Evolutionary conservation across 2,113 vertebrate species (phyloP).

Genomic region (Stegostoma tigrinum): DNA sequence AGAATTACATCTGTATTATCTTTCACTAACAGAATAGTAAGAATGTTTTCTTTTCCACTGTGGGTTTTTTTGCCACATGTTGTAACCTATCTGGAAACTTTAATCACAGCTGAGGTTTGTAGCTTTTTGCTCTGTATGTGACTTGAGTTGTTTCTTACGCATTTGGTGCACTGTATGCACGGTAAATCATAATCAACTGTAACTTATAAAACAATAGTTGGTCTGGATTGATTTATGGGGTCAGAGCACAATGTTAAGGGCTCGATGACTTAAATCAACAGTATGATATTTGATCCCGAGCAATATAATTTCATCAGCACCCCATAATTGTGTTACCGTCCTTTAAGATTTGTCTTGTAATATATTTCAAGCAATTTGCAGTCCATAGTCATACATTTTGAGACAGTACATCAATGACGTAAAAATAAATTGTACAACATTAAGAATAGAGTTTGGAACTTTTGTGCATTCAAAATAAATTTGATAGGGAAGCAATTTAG

Average conservation of each 20-base stretch:
- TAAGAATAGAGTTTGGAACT: not conserved
- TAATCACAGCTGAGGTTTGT: not conserved
- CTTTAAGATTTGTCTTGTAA: not conserved
- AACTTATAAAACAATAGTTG: slow-evolving; percentile 5
- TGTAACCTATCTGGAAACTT: not conserved
- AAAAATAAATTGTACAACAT: slow-evolving; percentile 17
- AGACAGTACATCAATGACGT: not conserved
- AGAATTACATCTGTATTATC: not conserved
- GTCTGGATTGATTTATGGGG: not conserved
- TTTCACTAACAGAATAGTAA: not conserved
- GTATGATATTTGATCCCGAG: not conserved
- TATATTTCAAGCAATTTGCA: slow-evolving; percentile 6
- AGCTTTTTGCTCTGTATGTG: not conserved
- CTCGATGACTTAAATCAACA: not conserved
- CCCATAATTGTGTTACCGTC: slow-evolving; percentile 11
- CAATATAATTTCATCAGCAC: not conserved
- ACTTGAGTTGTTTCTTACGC: not conserved
- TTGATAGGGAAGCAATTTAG: slow-evolving; percentile 13
- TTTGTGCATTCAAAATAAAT: slow-evolving; percentile 17
- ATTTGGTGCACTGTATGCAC: not conserved
- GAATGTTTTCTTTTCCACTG: not conserved
- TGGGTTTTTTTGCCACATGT: not conserved
- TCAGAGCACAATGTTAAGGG: not conserved
- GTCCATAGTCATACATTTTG: not conserved
- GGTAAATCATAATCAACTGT: not conserved